A percentile compares a stretch with the other conserved stretches of the same genome.
These are phyloP conservation scores for Oligia strigilis DNA, from an alignment of 2,888 invertebrate species.

Conservation along the genomic window DNA sequence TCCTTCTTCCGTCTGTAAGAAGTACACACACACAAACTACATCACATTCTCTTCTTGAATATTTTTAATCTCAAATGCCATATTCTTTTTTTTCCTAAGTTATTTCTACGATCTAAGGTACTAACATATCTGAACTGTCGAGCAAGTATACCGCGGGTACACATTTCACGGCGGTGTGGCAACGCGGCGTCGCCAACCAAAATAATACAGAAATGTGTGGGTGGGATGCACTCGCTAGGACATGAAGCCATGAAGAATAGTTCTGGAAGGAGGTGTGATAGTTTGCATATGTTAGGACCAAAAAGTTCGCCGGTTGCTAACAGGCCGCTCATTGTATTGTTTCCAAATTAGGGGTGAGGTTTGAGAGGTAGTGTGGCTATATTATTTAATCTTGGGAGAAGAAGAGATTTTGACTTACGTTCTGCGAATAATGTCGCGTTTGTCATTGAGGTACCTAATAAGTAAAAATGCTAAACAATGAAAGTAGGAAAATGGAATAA, in stretches of 20 bases:
- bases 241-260: constrained; percentile 47
- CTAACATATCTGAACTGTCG: constrained; percentile 43
- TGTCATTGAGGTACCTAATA: neutral
- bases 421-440: neutral
- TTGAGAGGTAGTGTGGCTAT: neutral
- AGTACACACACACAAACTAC: neutral
- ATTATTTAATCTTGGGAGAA: neutral
- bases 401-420: neutral
- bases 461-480: neutral
- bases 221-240: constrained; percentile 81
- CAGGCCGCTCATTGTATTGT: neutral
- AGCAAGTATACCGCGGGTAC: constrained; percentile 65
- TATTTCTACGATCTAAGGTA: constrained; percentile 35
- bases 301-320: neutral
- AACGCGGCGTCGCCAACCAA: constrained; percentile 80
- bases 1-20: neutral
- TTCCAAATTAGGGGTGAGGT: neutral
- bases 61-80: constrained; percentile 4
- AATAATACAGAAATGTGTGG: constrained; percentile 83
- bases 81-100: constrained; percentile 8
- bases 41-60: neutral
- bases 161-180: constrained; percentile 83
- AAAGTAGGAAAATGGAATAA: neutral
- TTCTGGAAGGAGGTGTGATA: constrained; percentile 20
- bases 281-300: neutral